Conservation (phyloP, 2,797 vertebrate species). For the Craterocephalus amniculus region DNA sequence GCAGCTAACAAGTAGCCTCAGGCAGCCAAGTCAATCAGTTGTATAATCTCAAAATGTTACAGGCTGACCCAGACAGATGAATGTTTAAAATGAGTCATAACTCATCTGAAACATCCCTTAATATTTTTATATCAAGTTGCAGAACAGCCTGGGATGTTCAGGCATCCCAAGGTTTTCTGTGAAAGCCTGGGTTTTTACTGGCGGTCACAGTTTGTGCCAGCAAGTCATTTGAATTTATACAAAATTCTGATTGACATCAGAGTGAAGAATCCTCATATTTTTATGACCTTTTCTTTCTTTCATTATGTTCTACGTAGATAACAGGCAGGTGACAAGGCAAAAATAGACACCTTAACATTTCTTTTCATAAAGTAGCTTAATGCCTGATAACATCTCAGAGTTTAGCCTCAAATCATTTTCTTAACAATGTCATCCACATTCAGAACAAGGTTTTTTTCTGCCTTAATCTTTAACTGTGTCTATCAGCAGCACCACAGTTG, state of each 20-base stretch:
- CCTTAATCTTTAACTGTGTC: conserved; percentile 57
- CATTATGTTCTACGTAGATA: conserved; percentile 28
- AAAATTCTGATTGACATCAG: conserved; percentile 47
- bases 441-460: conserved; percentile 48
- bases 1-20: conserved; percentile 65
- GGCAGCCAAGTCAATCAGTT: conserved; percentile 73
- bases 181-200: conserved; percentile 11
- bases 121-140: conserved; percentile 40
- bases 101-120: conserved; percentile 25
- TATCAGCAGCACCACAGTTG: conserved; percentile 44
- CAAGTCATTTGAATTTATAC: conserved; percentile 23
- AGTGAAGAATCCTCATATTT: neutral
- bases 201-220: conserved; percentile 21
- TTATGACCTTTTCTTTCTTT: conserved; percentile 29
- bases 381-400: conserved; percentile 52
- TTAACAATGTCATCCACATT: conserved; percentile 62
- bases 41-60: conserved; percentile 65
- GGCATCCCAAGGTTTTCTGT: conserved; percentile 21
- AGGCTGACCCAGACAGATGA: conserved; percentile 53
- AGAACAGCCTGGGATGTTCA: conserved; percentile 32
- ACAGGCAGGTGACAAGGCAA: conserved; percentile 28
- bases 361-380: conserved; percentile 23
- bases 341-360: conserved; percentile 21
- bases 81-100: conserved; percentile 47
- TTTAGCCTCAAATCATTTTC: conserved; percentile 61